Evolutionary conservation across 37 sponge, comb jelly and placozoan genomes (phyloP), one percentile per base, ranked within the genome.

Genomic region (Chondrilla cf. caribensis): DNA sequence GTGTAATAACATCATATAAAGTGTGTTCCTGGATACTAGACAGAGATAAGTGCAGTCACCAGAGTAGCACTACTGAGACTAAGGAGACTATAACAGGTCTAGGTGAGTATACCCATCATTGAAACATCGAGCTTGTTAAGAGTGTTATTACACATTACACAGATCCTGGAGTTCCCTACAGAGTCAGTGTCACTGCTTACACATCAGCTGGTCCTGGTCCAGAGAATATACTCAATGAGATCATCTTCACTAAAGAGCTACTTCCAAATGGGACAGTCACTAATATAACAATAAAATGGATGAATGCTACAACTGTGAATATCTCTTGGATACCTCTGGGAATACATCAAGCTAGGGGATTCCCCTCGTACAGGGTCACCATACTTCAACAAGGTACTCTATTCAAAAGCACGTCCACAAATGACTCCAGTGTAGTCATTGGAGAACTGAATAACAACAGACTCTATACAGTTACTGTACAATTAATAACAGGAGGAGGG

Each of bases 291-390:
- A 28, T 62, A 29, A 15, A 29, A 6, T 62, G 64, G 64, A n/a
- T 15, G 7, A 62, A 15, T 62, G 64, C 25, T 28, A 62, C 64
- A 32, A 7, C 72, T 32, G 72, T 37, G 19, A 31, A 37, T 31
- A 37, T 70, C 72, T 33, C 38, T 31, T 70, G 72, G 72, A 31
- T 38, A 9, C 72, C 72, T 29, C 72, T 70, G 31, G 31, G 38
- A 31, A 9, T 70, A 31, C 72, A 38, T 38, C 39, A 70, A 37
- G 72, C 72, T 29, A 37, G 72, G 39, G 72, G 72, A 37, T 70
- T 70, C 39, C 72, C 72, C 29, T 18, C 6, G 39, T 70, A 70
- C 72, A 7, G 11, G 7, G 40, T 70, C 19, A 47, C 6, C 51
- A 70, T 37, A 32, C 5, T 8, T 31, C 5, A 11, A 32, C 6